Base-by-base conservation (phyloP, 2,888 invertebrate species). In the Geotrupes spiniger region DNA sequence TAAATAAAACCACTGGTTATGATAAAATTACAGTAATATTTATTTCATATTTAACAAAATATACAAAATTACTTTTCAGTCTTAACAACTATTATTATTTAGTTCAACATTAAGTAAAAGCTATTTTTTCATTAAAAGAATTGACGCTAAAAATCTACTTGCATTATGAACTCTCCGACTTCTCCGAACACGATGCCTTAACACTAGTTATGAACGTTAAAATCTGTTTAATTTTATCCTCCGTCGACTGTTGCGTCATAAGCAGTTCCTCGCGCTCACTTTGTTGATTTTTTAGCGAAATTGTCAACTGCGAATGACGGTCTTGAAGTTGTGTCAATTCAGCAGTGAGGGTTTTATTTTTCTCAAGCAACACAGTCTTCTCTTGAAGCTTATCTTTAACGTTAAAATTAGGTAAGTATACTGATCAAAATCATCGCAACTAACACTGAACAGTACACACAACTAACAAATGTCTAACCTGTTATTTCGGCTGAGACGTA, bases 291-390 rank as follows among this genome's bases (percentile, higher is more conserved):
- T 65, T 71, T 42, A 74, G 54, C 8, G 72, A 70, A 43, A 71
- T 67, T 15, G 70, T 69, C 47, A 75, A 59, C 58, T 73, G 68
- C n/a, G 72, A 72, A 58, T 73, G 73, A 15, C 66, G 66, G 51
- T 73, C 69, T 61, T 74, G 72, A 15, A 75, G 62, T 50, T 69
- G 66, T 3, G 66, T 71, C 52, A 74, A 57, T 61, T 74, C 73
- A 21, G 68, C 69, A 25, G 64, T 60, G 44, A 74, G 60, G 41
- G 61, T 61, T 53, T 65, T 64, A 56, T 71, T 72, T 58, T 66
- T 65, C 46, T 72, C 72, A 58, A 68, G 63, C 43, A 74, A 61
- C 49, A 63, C 60, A 50, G 63, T 62, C 61, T 71, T 74, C 59
- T 72, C 66, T 53, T 67, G 64, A 41, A 72, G 58, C 61, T 73